A percentile compares a stretch with the other conserved stretches of the same genome.
These are phyloP conservation scores for Sycophaga agraensis DNA, from an alignment of 1,140 invertebrate species.

Conservation along the genomic window DNA sequence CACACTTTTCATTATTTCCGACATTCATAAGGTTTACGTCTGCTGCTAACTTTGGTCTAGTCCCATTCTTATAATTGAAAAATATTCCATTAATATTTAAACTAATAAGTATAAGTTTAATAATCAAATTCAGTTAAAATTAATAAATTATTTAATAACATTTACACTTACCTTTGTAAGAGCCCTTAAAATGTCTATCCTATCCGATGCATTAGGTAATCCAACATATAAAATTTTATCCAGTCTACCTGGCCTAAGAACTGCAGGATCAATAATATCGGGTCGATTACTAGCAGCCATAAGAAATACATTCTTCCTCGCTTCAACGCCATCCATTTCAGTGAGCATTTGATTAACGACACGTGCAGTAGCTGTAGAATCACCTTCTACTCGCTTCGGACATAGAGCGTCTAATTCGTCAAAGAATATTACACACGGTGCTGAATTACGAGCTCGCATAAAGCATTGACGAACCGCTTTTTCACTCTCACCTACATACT, in stretches of 20 bases:
- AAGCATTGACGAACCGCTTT: slow-evolving; percentile 93
- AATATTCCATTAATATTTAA: not conserved
- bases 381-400: slow-evolving; percentile 80
- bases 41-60: slow-evolving; percentile 69
- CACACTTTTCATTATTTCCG: slow-evolving; percentile 65
- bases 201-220: slow-evolving; percentile 76
- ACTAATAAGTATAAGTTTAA: too few species aligned
- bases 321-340: slow-evolving; percentile 97
- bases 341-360: slow-evolving; percentile 97
- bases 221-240: slow-evolving; percentile 95
- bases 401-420: slow-evolving; percentile 98
- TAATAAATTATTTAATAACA: not conserved
- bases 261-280: slow-evolving; percentile 95
- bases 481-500: slow-evolving; percentile 99
- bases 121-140: too few species aligned
- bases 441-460: slow-evolving; percentile 87
- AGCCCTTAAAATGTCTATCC: slow-evolving; percentile 86
- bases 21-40: slow-evolving; percentile 79
- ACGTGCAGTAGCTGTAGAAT: slow-evolving; percentile 71
- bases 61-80: slow-evolving; percentile 65
- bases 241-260: slow-evolving; percentile 89
- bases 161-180: slow-evolving; percentile 76
- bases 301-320: slow-evolving; percentile 86
- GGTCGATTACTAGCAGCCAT: slow-evolving; percentile 96
- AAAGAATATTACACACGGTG: slow-evolving; percentile 99